Evolutionary conservation across 2,113 vertebrate genomes (phyloP), one percentile per base, ranked within the genome.

Genomic region (Mastomys natalensis): DNA sequence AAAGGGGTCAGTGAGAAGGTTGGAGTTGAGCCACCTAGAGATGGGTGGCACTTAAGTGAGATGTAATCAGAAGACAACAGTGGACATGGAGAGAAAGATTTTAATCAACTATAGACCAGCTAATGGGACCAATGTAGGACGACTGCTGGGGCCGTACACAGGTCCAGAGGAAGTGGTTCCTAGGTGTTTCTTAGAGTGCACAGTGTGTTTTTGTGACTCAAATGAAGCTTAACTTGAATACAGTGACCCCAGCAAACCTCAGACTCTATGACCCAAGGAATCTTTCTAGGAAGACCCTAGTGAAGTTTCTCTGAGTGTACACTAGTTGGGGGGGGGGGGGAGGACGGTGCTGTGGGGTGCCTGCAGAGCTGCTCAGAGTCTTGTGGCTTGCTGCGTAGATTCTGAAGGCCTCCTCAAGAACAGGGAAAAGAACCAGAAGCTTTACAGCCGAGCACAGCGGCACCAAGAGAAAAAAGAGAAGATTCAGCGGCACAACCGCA

Each of bases 391-490:
- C 88, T 97, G 34, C 97, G 22, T 98, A 99, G 99, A 99, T 77
- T 98, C 98, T 0, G 99, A 99, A 84, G 98, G 99, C 26, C 98
- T 99, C 40, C 98, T 99, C 53, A 99, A 98, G 96, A 99, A 99
- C 40, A 99, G 99, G 91, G 99, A 99, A 95, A 99, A 99, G 94
- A 98, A 99, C 62, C 99, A 99, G 98, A 99, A 99, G 89, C 99
- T 99, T 86, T 99, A 99, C 86, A 99, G 99, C 2, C 98, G 99
- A 43, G 99, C 99, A 0, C 99, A 99, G 51, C 98, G 99, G 7
- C 99, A 99, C 78, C 99, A 99, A 97, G 99, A 99, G 96, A 99
- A 99, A 97, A 99, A 99, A 68, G 99, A 99, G 96, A 99, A 99
- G 96, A 99, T 99, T 70, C 99, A 99, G 97, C 99, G 98, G 45